phyloP scores from a whole-genome alignment of 2,113 vertebrate species.

The Caranx melampygus region DNA sequence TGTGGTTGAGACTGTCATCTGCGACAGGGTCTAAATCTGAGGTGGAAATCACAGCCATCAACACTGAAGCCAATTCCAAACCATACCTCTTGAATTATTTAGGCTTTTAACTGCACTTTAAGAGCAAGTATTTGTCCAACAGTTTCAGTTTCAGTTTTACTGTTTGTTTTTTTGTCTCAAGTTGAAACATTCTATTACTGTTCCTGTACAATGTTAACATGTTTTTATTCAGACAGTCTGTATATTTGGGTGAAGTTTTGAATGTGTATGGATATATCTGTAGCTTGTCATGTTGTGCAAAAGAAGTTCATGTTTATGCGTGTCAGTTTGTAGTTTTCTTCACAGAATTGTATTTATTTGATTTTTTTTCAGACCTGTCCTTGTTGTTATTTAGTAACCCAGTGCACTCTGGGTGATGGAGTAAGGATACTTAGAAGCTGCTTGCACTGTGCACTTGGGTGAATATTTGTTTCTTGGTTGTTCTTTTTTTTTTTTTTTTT shows the following conservation, averaged over 20 bases:
- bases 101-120: constrained; percentile 83
- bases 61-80: constrained; percentile 75
- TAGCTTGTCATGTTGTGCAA: constrained; percentile 59
- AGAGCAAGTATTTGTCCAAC: constrained; percentile 62
- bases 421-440: constrained; percentile 42
- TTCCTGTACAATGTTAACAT: constrained; percentile 31
- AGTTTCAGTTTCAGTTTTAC: constrained; percentile 36
- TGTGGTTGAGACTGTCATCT: constrained; percentile 95
- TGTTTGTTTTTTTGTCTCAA: constrained; percentile 41
- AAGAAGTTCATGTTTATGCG: constrained; percentile 29
- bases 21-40: constrained; percentile 81
- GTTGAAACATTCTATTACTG: constrained; percentile 40
- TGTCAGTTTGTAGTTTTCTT: constrained; percentile 44
- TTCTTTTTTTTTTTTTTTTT: constrained; percentile 47
- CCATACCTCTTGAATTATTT: constrained; percentile 79
- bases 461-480: constrained; percentile 40
- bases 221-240: constrained; percentile 50
- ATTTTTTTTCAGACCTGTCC: constrained; percentile 31
- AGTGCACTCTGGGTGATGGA: constrained; percentile 53
- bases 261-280: constrained; percentile 66
- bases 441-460: constrained; percentile 52
- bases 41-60: constrained; percentile 50
- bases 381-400: constrained; percentile 22
- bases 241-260: constrained; percentile 45
- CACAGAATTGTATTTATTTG: constrained; percentile 22